Conservation (phyloP, 37 sponge, comb jelly and placozoan genomes). For the Tethya wilhelma region DNA sequence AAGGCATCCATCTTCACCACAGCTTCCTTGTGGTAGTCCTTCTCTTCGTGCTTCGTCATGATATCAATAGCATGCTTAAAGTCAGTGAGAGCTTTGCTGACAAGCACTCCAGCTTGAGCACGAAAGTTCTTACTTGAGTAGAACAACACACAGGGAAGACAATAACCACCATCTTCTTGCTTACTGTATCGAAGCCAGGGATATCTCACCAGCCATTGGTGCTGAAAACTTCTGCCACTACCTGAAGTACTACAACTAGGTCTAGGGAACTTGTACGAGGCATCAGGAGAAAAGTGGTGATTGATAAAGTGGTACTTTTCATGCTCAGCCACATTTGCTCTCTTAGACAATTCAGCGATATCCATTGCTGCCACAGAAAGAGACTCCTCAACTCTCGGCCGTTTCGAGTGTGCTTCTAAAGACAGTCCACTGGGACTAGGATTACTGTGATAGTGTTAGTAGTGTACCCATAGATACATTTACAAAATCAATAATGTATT, state of each 20-base stretch:
- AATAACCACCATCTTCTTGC: slow-evolving; percentile 53
- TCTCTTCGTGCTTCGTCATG: slow-evolving; percentile 14
- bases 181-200: slow-evolving; percentile 37
- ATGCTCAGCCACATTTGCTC: no score
- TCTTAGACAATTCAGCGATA: no score
- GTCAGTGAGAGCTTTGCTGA: slow-evolving; percentile 40
- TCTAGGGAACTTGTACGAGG: slow-evolving; percentile 38
- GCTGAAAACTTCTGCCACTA: slow-evolving; percentile 48
- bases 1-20: slow-evolving; percentile 27
- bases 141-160: slow-evolving; percentile 52
- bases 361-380: no score
- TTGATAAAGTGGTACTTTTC: no score
- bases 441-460: no score
- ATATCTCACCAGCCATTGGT: slow-evolving; percentile 2
- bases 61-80: slow-evolving; percentile 42
- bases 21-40: slow-evolving; percentile 58
- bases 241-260: neutral
- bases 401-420: no score
- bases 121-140: neutral
- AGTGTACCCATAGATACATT: no score
- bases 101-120: slow-evolving; percentile 29
- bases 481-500: no score
- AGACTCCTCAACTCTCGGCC: no score
- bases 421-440: no score
- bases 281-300: slow-evolving; percentile 54